Conservation (phyloP, 1,140 invertebrate species). For the Caenorhabditis latens region DNA sequence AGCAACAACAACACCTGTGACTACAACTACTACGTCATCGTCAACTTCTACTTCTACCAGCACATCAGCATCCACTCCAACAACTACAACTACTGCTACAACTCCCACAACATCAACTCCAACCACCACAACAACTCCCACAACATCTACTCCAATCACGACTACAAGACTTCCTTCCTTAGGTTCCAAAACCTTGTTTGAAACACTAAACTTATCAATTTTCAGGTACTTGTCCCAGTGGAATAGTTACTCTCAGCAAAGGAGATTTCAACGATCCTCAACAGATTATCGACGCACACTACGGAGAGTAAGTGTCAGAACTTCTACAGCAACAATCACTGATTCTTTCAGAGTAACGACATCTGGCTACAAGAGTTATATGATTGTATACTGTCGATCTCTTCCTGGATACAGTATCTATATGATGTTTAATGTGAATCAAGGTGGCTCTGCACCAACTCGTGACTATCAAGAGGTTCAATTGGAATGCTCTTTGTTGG, state of each 20-base stretch:
- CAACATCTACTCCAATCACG: not conserved
- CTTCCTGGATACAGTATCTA: not conserved
- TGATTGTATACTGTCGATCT: not conserved
- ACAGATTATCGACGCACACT: too few species aligned
- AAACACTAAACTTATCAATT: not conserved
- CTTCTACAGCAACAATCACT: too few species aligned
- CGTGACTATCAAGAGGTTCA: not conserved
- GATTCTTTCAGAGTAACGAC: not conserved
- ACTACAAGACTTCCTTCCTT: too few species aligned
- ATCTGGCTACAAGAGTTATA: not conserved
- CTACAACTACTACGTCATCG: not conserved
- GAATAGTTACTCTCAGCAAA: not conserved
- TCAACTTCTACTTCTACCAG: not conserved
- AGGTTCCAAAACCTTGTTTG: not conserved
- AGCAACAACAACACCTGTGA: not conserved
- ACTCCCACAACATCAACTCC: not conserved
- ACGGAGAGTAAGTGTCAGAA: too few species aligned
- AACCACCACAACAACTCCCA: not conserved
- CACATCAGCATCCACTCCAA: not conserved
- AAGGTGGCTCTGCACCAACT: not conserved
- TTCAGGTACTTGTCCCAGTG: not conserved
- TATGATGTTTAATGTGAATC: constrained; percentile 1
- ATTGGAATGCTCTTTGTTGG: too few species aligned
- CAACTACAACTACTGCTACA: not conserved
- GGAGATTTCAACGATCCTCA: not conserved